Conservation (phyloP, 1,140 invertebrate genomes). For the Drosophila ficusphila region DNA sequence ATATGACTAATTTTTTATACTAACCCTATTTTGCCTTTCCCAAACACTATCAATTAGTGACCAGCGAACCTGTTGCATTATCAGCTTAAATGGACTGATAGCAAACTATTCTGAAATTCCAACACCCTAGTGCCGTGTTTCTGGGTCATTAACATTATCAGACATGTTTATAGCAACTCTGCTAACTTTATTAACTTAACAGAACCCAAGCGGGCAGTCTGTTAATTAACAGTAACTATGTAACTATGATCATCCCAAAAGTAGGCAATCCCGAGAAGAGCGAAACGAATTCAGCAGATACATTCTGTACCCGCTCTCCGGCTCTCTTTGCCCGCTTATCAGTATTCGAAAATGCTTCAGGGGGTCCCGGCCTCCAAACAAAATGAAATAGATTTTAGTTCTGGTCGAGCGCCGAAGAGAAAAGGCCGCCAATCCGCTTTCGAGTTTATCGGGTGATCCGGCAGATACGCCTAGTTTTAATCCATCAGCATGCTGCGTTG, state of each 20-base stretch:
- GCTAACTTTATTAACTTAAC: not conserved
- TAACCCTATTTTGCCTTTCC: not conserved
- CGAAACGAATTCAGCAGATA: not conserved
- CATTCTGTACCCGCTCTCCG: not conserved
- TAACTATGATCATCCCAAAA: slow-evolving; percentile 1
- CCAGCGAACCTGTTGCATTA: slow-evolving; percentile 26
- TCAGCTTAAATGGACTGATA: slow-evolving; percentile 26
- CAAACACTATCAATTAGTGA: slow-evolving; percentile 29
- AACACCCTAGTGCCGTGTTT: slow-evolving; percentile 18
- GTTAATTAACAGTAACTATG: slow-evolving; percentile 1
- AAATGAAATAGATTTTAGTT: slow-evolving; percentile 26
- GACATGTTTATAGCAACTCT: slow-evolving; percentile 12
- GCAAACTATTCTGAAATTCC: slow-evolving; percentile 20
- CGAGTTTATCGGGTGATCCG: slow-evolving; percentile 28
- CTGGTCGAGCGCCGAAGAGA: slow-evolving; percentile 21
- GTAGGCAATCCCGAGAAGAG: not conserved
- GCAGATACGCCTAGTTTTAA: slow-evolving; percentile 11
- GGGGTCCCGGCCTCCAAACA: slow-evolving; percentile 39
- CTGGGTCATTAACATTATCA: slow-evolving; percentile 20
- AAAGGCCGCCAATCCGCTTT: slow-evolving; percentile 4
- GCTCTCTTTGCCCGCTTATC: slow-evolving; percentile 30
- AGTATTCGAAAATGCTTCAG: slow-evolving; percentile 17
- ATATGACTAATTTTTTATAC: slow-evolving; percentile 3
- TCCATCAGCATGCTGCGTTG: slow-evolving; percentile 67
- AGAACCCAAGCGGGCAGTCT: not conserved